Conservation (phyloP, 2,888 invertebrate genomes). For the Drosophila histrio region DNA sequence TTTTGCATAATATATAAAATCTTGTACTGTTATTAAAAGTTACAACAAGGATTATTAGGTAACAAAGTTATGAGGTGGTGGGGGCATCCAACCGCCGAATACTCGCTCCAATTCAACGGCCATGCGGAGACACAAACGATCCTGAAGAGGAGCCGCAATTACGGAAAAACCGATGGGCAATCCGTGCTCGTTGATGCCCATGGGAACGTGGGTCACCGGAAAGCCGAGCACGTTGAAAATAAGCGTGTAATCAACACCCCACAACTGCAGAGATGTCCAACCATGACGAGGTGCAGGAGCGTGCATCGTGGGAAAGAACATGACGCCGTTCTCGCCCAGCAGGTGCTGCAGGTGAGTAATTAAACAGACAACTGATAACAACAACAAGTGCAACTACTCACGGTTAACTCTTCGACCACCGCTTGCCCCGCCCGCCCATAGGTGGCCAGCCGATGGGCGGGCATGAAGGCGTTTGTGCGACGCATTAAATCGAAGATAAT, state of each 20-base stretch:
- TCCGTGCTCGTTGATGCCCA: conserved; percentile 87
- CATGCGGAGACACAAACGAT: conserved; percentile 91
- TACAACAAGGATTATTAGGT: neutral
- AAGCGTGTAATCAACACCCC: conserved; percentile 72
- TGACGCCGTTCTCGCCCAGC: conserved; percentile 89
- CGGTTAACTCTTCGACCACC: conserved; percentile 59
- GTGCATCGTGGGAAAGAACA: conserved; percentile 90
- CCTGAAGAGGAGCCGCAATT: conserved; percentile 90
- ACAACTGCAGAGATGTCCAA: conserved; percentile 83
- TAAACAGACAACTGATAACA: conserved; percentile 27
- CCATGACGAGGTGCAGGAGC: conserved; percentile 88
- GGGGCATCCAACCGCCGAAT: conserved; percentile 93
- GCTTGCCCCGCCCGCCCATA: conserved; percentile 55
- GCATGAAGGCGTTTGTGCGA: conserved; percentile 71
- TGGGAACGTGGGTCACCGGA: conserved; percentile 91
- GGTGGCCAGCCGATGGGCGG: conserved; percentile 34
- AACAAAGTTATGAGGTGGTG: conserved; percentile 65
- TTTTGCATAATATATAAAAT: neutral
- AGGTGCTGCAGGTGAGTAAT: conserved; percentile 69
- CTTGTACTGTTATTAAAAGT: neutral
- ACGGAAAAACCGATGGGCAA: conserved; percentile 92
- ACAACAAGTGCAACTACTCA: conserved; percentile 18
- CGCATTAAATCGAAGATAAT: conserved; percentile 75
- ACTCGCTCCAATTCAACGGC: conserved; percentile 90
- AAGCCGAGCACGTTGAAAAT: conserved; percentile 87